phyloP scores from a whole-genome alignment of 1,140 invertebrate species.

The Drosophila pachea region DNA sequence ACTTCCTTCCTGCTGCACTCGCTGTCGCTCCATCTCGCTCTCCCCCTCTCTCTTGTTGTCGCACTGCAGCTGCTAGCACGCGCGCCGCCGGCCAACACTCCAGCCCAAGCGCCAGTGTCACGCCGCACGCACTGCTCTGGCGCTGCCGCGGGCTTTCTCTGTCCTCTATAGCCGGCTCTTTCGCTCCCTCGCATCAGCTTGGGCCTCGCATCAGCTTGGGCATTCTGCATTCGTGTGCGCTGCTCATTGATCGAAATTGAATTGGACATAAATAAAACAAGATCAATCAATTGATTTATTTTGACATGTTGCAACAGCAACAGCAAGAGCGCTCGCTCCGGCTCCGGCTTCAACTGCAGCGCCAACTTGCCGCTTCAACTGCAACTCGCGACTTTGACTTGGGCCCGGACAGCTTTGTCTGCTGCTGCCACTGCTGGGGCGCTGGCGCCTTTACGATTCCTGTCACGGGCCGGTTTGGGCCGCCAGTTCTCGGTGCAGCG shows the following conservation, averaged over 20 bases:
- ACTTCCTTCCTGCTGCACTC: not conserved
- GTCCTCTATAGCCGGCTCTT: not conserved
- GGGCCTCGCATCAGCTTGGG: slow-evolving; percentile 7
- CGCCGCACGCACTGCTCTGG: slow-evolving; percentile 27
- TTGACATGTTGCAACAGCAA: slow-evolving; percentile 79
- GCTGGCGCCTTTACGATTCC: slow-evolving; percentile 47
- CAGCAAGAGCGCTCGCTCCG: slow-evolving; percentile 38
- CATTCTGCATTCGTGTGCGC: slow-evolving; percentile 72
- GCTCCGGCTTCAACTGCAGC: slow-evolving; percentile 13
- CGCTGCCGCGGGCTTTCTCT: not conserved
- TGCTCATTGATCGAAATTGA: slow-evolving; percentile 79
- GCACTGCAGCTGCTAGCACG: slow-evolving; percentile 30
- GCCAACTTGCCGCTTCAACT: slow-evolving; percentile 7
- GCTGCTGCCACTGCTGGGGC: slow-evolving; percentile 28
- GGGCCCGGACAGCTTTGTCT: slow-evolving; percentile 38
- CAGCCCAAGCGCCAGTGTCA: slow-evolving; percentile 54
- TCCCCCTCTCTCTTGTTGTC: not conserved
- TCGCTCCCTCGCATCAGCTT: not conserved
- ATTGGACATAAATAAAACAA: slow-evolving; percentile 80
- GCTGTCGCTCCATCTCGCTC: not conserved
- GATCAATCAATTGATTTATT: slow-evolving; percentile 80
- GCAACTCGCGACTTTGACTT: slow-evolving; percentile 6
- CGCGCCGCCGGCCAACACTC: slow-evolving; percentile 38
- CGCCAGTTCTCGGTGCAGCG: slow-evolving; percentile 16
- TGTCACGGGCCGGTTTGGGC: slow-evolving; percentile 35